Evolutionary conservation across 2,797 vertebrate species (phyloP).

Genomic region (Lutjanus argentimaculatus): DNA sequence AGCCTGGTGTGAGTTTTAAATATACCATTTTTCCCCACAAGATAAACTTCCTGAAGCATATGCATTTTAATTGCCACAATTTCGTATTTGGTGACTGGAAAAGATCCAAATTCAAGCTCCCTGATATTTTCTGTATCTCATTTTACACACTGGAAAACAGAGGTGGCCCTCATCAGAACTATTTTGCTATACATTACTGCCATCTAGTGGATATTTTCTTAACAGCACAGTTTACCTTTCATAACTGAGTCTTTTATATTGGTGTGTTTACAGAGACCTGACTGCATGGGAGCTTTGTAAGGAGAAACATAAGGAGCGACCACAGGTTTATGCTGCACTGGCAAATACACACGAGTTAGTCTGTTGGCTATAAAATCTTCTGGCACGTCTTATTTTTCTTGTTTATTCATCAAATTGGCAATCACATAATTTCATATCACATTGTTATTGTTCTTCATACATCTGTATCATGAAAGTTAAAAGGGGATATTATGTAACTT

Average conservation of each 20-base stretch:
- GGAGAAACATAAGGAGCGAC: slow-evolving; percentile 1
- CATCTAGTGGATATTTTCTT: slow-evolving; percentile 71
- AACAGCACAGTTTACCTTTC: neutral
- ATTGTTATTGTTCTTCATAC: neutral
- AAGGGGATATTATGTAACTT: too few species aligned
- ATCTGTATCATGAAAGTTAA: neutral
- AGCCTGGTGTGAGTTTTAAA: slow-evolving; percentile 55
- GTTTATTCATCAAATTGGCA: neutral
- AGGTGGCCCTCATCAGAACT: neutral
- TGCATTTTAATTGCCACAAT: slow-evolving; percentile 52
- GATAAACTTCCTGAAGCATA: slow-evolving; percentile 54
- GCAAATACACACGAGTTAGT: slow-evolving; percentile 11
- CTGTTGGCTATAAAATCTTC: neutral
- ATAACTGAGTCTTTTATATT: slow-evolving; percentile 20
- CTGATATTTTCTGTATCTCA: slow-evolving; percentile 14
- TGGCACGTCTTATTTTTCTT: neutral
- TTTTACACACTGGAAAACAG: slow-evolving; percentile 18
- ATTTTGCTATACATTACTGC: slow-evolving; percentile 57
- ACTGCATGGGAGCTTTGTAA: slow-evolving; percentile 14
- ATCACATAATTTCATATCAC: neutral
- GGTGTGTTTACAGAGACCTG: neutral
- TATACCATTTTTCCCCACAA: slow-evolving; percentile 45
- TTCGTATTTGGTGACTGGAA: slow-evolving; percentile 53
- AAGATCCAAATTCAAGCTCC: slow-evolving; percentile 35
- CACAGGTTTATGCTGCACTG: neutral